phyloP scores from a whole-genome alignment of 2,888 invertebrate species.

The Pseudococcus jackbeardsleyi region DNA sequence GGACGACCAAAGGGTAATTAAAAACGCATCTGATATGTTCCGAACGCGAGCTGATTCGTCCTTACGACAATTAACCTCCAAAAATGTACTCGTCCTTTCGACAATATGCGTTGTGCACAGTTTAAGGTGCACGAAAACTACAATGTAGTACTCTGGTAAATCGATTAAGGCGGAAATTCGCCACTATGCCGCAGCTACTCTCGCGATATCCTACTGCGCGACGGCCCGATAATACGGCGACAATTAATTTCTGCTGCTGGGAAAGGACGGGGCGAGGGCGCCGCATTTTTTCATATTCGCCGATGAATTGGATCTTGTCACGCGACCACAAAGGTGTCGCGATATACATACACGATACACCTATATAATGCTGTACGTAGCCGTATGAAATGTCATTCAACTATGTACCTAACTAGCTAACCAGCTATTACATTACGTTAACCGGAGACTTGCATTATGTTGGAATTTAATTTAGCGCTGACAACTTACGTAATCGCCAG shows the following conservation, averaged over 20 bases:
- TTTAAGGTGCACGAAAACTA: too few relatives aligned
- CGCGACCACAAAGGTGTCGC: conserved; percentile 47
- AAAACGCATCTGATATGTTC: neutral
- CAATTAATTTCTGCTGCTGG: neutral
- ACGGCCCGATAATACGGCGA: neutral
- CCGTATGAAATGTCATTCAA: conserved; percentile 29
- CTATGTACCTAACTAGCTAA: neutral
- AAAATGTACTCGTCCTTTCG: conserved; percentile 30
- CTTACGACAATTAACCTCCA: conserved; percentile 36
- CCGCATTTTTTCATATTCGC: conserved; percentile 1
- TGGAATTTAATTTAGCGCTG: neutral
- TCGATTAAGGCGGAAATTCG: conserved; percentile 53
- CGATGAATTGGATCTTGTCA: conserved; percentile 41
- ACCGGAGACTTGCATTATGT: conserved; percentile 3
- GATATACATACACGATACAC: neutral
- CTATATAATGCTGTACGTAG: neutral
- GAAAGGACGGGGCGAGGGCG: neutral
- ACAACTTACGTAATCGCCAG: conserved; percentile 14
- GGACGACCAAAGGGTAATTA: neutral
- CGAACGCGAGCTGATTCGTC: neutral
- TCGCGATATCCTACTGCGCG: neutral
- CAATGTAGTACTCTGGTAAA: neutral
- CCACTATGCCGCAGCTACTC: neutral
- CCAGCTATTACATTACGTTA: neutral
- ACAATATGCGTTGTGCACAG: too few relatives aligned